Evolutionary conservation across 2,113 vertebrate species (phyloP).

Genomic region (Clinocottus analis): DNA sequence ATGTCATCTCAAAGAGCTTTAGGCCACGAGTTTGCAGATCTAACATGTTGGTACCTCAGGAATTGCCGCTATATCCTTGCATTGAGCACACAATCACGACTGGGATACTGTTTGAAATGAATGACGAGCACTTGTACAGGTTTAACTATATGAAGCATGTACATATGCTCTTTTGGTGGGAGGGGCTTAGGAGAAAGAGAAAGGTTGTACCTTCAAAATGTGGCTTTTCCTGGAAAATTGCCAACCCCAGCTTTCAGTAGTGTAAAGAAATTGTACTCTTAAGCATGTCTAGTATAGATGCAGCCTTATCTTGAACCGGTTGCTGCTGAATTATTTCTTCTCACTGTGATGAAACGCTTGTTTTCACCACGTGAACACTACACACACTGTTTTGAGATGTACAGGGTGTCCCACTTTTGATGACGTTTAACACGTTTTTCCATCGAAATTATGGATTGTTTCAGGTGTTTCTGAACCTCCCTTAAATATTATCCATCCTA

Average conservation of each 20-base stretch:
- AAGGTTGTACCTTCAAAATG: background rate
- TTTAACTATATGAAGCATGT: background rate
- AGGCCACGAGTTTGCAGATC: background rate
- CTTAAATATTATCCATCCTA: conserved; percentile 21
- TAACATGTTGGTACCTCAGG: background rate
- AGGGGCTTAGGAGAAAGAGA: background rate
- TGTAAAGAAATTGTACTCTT: background rate
- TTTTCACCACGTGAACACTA: conserved; percentile 56
- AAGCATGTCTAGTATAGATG: background rate
- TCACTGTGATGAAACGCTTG: conserved; percentile 44
- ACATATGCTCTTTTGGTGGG: background rate
- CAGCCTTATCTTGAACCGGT: background rate
- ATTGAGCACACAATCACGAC: background rate
- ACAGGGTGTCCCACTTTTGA: conserved; percentile 19
- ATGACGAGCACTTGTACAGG: background rate
- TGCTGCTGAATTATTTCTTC: background rate
- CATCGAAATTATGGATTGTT: conserved; percentile 38
- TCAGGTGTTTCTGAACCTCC: conserved; percentile 34
- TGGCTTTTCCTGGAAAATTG: too few species aligned
- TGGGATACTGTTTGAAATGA: too few species aligned
- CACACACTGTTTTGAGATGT: conserved; percentile 32
- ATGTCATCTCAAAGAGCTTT: background rate
- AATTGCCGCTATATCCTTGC: background rate
- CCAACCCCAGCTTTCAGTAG: too few species aligned
- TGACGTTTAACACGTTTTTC: conserved; percentile 12